Base-by-base conservation (phyloP, 2,888 invertebrate genomes). In the Megaustenia siamemsis region DNA sequence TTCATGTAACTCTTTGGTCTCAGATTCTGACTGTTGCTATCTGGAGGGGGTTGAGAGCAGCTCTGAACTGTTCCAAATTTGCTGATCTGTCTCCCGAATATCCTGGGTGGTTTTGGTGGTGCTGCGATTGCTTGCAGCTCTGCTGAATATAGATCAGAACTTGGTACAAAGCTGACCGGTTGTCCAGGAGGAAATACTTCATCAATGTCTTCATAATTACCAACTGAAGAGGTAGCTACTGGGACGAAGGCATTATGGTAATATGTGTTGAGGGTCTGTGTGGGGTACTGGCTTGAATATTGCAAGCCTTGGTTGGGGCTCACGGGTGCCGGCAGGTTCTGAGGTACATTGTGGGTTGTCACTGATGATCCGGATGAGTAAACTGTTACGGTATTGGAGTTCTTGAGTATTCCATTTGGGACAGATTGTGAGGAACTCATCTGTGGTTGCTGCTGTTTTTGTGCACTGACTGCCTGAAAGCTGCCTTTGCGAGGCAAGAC, bases 181-280 rank as follows among this genome's bases (percentile, higher is more conserved):
- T 66, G 83, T 68, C 28, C 83, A 53, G 49, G 1, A 66, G 80
- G 71, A 6, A 85, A 80, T n/a, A 86, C 40, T 18, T 84, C 83
- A 75, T 87, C 86, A 63, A 87, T 87, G 40, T 87, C 87, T 32
- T 88, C 88, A 45, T 88, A 88, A 38, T 86, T 84, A 60, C 86
- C 78, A 18, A 71, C 73, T 1, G 83, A 83, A 1, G 83, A 83
- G 60, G 69, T 78, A 18, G 83, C 83, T 18, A 83, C 71, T n/a
- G 83, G 83, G 18, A 83, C 21, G 35, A 83, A 83, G 15, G 83
- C 83, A 49, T 80, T 69, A 10, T 69, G 53, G 53, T 35, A 45
- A 0, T 43, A 45, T 49, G 68, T 12, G 66, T 24, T 60, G 24
- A 40, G 35, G 18, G 32, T 32, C 28, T 28, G 71, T 82, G 71